Conservation (phyloP, 2,113 vertebrate genomes). For the Calyptommatus sinebrachiatus region DNA sequence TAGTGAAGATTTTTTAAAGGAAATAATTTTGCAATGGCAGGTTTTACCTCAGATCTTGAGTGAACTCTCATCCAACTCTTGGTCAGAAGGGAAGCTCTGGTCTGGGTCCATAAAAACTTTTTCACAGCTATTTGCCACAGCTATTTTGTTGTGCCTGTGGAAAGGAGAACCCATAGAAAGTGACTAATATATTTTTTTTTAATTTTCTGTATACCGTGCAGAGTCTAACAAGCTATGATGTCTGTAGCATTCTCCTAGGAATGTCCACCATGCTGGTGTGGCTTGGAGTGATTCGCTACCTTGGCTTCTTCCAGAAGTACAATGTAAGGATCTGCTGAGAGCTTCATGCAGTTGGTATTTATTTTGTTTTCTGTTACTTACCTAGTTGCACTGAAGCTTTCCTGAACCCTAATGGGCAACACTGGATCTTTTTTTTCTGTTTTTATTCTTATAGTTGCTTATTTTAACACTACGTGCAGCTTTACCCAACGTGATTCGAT, state of each 20-base stretch:
- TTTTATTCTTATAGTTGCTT: constrained; percentile 68
- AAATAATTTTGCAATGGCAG: background rate
- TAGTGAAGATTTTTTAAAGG: background rate
- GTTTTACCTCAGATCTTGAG: background rate
- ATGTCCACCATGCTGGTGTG: constrained; percentile 91
- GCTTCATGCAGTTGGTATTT: constrained; percentile 51
- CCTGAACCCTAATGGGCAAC: constrained; percentile 52
- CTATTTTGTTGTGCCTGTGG: background rate
- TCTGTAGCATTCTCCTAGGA: constrained; percentile 91
- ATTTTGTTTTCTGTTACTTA: constrained; percentile 47
- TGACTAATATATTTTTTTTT: background rate
- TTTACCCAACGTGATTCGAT: constrained; percentile 86
- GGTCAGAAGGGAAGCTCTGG: background rate
- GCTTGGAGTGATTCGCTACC: constrained; percentile 91
- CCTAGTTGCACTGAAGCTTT: constrained; percentile 18
- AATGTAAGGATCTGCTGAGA: constrained; percentile 79
- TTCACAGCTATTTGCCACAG: background rate
- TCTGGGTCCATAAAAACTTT: background rate
- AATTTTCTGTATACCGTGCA: constrained; percentile 50
- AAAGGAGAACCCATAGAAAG: background rate
- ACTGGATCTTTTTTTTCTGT: constrained; percentile 32
- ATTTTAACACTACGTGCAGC: constrained; percentile 86
- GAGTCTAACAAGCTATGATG: constrained; percentile 89
- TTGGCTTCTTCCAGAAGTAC: constrained; percentile 94
- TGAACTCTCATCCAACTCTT: too few species aligned